Evolutionary conservation across 2,888 invertebrate genomes (phyloP), one percentile per base, ranked within the genome.

Genomic region (Zele albiditarsus): DNA sequence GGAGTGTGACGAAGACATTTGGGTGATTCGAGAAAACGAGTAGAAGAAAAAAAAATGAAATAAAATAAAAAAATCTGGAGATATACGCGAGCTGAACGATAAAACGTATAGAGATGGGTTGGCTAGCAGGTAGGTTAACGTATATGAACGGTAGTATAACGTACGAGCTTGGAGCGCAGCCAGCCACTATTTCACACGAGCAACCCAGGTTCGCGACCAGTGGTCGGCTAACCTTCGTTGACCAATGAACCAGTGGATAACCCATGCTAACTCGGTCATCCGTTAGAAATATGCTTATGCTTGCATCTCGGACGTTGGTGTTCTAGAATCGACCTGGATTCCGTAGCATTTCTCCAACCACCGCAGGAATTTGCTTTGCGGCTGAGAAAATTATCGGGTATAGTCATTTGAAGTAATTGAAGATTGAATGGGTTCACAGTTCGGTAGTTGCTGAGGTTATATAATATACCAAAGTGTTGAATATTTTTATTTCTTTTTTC

Each of bases 241-340:
- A 86, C 87, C 87, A 87, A 85, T 85, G 86, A 85, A 83, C 84
- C 86, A 83, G 82, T 83, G 84, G 85, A 86, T 85, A 84, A 86
- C 85, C 84, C 82, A 82, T 84, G 84, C 84, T 82, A 83, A 83
- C 84, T 84, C 81, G 81, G 83, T 83, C 84, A 82, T 84, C 82
- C 81, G 80, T 81, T 84, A 82, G 82, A 86, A 86, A 87, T 87
- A 87, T 86, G 86, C 86, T 86, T 85, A 86, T 85, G 83, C 82
- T 82, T 75, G 75, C 77, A 78, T 71, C 72, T 74, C 71, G 58
- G 73, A 63, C 53, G 63, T 38, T 33, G 65, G 38, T 66, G 38
- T 23, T 53, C 27, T 58, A 25, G 49, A 63, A 71, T 58, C 70
- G 68, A 75, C 67, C 74, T 71, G 57, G 62, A 62, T 73, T 27